Percentiles rank a stretch among this genome's conserved stretches.
phyloP scores from a whole-genome alignment of 2,888 invertebrate species.

The Cerceris rybyensis region DNA sequence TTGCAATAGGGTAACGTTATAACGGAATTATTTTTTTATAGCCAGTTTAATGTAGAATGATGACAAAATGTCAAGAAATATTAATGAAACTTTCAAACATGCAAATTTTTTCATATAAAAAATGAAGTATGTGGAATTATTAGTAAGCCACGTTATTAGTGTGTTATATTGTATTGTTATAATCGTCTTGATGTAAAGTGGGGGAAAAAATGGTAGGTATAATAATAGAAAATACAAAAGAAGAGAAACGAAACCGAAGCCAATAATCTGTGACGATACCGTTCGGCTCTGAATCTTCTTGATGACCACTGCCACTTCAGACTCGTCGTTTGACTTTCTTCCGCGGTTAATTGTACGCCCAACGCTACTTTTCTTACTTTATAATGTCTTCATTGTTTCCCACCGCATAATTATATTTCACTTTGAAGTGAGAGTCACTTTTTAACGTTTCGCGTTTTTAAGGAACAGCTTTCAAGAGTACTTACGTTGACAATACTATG shows the following conservation, averaged over 20 bases:
- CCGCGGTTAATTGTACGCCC: conserved; percentile 66
- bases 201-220: not conserved
- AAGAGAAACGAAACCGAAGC: conserved; percentile 61
- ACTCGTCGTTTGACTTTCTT: conserved; percentile 66
- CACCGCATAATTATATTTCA: conserved; percentile 28
- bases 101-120: no score
- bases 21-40: no score
- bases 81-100: no score
- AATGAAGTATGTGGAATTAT: no score
- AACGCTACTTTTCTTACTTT: conserved; percentile 24
- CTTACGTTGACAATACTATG: not conserved
- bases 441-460: not conserved
- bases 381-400: conserved; percentile 17
- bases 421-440: conserved; percentile 4
- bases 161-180: not conserved
- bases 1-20: no score
- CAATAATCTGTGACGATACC: conserved; percentile 73
- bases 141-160: no score
- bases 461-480: not conserved
- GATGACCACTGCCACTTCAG: conserved; percentile 51
- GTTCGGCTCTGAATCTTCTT: conserved; percentile 78
- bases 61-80: no score
- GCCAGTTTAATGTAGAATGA: no score
- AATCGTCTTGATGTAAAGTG: not conserved
- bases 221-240: not conserved